A percentile compares a stretch with the other conserved stretches of the same genome.
These are phyloP conservation scores for Scomber scombrus DNA, from an alignment of 2,113 vertebrate species.

Conservation along the genomic window DNA sequence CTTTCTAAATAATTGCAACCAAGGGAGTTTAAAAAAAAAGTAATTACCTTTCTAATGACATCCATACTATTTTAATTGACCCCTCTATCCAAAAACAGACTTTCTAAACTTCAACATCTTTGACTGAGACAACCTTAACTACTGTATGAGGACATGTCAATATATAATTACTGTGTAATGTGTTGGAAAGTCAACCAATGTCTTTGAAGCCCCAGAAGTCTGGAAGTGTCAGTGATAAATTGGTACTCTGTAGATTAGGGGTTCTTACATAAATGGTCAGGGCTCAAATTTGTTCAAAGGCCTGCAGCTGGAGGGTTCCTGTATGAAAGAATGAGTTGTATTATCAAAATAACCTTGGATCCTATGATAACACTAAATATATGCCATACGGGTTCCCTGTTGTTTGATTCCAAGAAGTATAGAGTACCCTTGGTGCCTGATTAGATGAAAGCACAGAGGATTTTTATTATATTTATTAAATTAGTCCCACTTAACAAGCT, in stretches of 20 bases:
- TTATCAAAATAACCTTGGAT: slow-evolving; percentile 32
- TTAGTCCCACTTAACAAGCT: not conserved
- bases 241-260: slow-evolving; percentile 46
- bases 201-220: slow-evolving; percentile 1
- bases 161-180: slow-evolving; percentile 22
- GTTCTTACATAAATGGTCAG: slow-evolving; percentile 46
- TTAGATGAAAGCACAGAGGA: not conserved
- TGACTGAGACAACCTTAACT: slow-evolving; percentile 4
- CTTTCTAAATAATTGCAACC: not conserved
- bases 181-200: slow-evolving; percentile 12
- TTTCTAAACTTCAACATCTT: slow-evolving; percentile 9
- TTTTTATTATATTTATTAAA: not conserved
- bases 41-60: slow-evolving; percentile 6
- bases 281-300: slow-evolving; percentile 27
- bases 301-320: slow-evolving; percentile 29
- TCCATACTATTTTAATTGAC: slow-evolving; percentile 8
- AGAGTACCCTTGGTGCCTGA: not conserved
- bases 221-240: slow-evolving; percentile 42
- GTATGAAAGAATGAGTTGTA: slow-evolving; percentile 25
- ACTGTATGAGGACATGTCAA: slow-evolving; percentile 21
- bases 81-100: not conserved
- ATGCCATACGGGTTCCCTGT: slow-evolving; percentile 32
- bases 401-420: not conserved
- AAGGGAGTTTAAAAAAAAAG: not conserved
- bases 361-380: slow-evolving; percentile 25